Evolutionary conservation across 2,113 vertebrate genomes (phyloP), one percentile per base, ranked within the genome.

Genomic region (Amphiprion ocellaris): DNA sequence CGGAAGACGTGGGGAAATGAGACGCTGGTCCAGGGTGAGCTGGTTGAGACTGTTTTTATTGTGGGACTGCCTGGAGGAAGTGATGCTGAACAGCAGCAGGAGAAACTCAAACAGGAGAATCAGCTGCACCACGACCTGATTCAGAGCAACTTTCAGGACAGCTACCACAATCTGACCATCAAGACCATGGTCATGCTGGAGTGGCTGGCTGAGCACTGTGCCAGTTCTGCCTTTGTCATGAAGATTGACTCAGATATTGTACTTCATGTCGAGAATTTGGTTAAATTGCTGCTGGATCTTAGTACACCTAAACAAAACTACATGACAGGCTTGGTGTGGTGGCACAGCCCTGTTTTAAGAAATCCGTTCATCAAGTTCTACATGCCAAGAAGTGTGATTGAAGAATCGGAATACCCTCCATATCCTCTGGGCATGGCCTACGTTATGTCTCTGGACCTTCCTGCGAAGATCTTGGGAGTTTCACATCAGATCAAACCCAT

Each of bases 341-440:
- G 96, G 87, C 95, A 95, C 71, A 97, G 95, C 1, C 93, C 95
- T 17, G 97, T 97, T 17, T 93, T 96, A 4, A 94, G 97, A 68
- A 95, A 97, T 90, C 96, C 93, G 9, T 92, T 92, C 2, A 96
- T 92, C 33, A 98, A 96, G 84, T 98, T 97, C 95, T 97, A 96
- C 54, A 94, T 99, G 93, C 97, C 97, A 30, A 89, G 63, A 0
- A 84, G 94, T 2, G 93, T 98, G 69, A 95, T 97, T 19, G 89
- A 95, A 1, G 95, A 96, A 23, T 80, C 95, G 24, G 94, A 95
- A 72, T 99, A 96, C 4, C 97, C 97, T 2, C 96, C 97, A 0
- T 99, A 98, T 85, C 97, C 97, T 53, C 96, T 97, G n/a, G 97
- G 97, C 50, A 96, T 97, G 14, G 95, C 96, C 52, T 99, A 99